A percentile compares a stretch with the other conserved stretches of the same genome.
Conservation (phyloP, 1,140 invertebrate species). For the Saccostrea echinata region DNA sequence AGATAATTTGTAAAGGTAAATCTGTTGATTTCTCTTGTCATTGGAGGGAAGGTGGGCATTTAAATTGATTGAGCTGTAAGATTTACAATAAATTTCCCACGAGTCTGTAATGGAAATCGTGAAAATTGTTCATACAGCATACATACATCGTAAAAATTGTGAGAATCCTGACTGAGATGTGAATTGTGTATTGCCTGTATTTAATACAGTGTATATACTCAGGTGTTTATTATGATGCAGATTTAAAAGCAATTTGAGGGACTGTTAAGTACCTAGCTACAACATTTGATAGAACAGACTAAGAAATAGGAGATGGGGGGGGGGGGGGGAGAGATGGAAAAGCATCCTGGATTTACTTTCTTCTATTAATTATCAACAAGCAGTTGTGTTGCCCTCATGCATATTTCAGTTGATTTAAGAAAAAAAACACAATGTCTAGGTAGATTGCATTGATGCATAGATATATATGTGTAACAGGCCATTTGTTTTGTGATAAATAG, state of each 20-base stretch:
- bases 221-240: not conserved
- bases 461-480: not conserved
- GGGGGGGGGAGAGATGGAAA: no score
- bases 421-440: not conserved
- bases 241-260: not conserved
- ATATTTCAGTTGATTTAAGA: not conserved
- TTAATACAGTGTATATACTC: no score
- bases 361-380: no score
- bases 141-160: not conserved
- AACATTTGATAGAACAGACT: not conserved
- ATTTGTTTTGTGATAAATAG: not conserved
- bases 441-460: not conserved
- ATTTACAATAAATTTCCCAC: not conserved
- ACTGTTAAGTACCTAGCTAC: not conserved
- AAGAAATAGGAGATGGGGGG: not conserved
- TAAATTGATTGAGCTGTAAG: slow-evolving; percentile 32
- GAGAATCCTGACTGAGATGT: not conserved
- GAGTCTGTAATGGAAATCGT: not conserved
- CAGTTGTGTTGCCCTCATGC: not conserved
- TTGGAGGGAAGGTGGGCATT: not conserved
- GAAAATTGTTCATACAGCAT: not conserved
- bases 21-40: not conserved
- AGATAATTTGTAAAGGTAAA: slow-evolving; percentile 1
- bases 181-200: not conserved
- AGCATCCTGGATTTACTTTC: no score